A percentile compares a stretch with the other conserved stretches of the same genome.
Evolutionary conservation across 2,113 vertebrate genomes (phyloP).

Genomic region (mouse (Mus musculus)): DNA sequence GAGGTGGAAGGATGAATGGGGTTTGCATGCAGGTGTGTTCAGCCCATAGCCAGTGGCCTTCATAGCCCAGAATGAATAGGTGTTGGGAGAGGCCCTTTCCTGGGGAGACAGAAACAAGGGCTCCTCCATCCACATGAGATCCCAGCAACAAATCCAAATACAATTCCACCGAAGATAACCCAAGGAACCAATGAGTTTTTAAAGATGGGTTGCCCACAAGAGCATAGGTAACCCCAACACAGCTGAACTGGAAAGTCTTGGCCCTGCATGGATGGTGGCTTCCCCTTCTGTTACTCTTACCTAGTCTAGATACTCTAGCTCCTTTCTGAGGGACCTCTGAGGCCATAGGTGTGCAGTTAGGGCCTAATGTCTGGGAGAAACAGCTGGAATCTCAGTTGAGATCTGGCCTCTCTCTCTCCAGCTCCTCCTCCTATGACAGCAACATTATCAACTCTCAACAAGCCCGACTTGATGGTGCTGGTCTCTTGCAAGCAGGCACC

Average conservation of each 20-base stretch:
- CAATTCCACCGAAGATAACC: neutral
- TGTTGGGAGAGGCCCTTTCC: neutral
- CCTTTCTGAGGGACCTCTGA: neutral
- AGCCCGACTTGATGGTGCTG: neutral
- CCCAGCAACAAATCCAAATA: neutral
- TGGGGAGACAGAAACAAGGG: neutral
- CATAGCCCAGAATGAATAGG: neutral
- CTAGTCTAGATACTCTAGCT: neutral
- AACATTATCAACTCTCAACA: too few species aligned
- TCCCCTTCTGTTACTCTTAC: neutral
- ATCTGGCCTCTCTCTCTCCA: neutral
- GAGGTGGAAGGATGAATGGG: neutral
- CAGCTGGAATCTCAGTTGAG: neutral
- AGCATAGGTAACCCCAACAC: neutral
- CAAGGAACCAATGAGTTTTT: neutral
- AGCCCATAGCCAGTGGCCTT: neutral
- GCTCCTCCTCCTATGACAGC: neutral
- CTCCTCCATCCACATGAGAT: neutral
- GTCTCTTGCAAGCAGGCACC: neutral
- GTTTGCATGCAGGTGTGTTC: neutral
- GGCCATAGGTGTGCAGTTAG: too few species aligned
- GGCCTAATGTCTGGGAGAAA: neutral
- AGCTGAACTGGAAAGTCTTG: neutral
- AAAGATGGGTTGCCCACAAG: neutral
- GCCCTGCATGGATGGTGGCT: neutral